Evolutionary conservation across 2,888 invertebrate genomes (phyloP).

Genomic region (Thereva nobilitata): DNA sequence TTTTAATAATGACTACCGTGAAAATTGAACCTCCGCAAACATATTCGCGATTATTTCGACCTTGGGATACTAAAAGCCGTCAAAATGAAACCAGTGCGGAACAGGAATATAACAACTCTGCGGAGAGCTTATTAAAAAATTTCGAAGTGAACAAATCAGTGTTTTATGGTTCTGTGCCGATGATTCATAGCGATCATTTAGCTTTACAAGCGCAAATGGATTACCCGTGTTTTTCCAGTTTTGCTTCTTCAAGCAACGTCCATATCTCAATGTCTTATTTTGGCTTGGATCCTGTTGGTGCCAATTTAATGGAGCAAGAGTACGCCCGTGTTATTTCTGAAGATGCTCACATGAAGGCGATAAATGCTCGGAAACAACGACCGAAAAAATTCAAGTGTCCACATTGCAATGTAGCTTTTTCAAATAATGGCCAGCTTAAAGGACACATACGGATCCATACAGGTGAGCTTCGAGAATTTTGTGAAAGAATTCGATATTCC

Average conservation of each 20-base stretch:
- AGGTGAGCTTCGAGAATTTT: constrained; percentile 60
- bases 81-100: not conserved
- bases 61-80: constrained; percentile 63
- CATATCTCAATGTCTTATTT: constrained; percentile 43
- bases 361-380: constrained; percentile 73
- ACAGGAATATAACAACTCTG: not conserved
- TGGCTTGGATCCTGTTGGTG: constrained; percentile 53
- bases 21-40: constrained; percentile 57
- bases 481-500: not conserved
- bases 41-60: constrained; percentile 64
- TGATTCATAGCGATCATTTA: too few species aligned
- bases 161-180: too few species aligned
- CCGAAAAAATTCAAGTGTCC: constrained; percentile 92
- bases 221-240: too few species aligned
- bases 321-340: constrained; percentile 72
- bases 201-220: too few species aligned
- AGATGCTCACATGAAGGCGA: constrained; percentile 70
- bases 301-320: constrained; percentile 68
- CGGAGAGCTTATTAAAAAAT: too few species aligned
- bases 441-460: constrained; percentile 92
- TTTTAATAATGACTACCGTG: constrained; percentile 49
- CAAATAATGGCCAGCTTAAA: constrained; percentile 91
- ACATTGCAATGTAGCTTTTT: constrained; percentile 87
- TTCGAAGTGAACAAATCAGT: too few species aligned
- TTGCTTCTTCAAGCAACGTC: too few species aligned